Base-by-base conservation (phyloP, 2,113 vertebrate genomes). In the Equus przewalskii region DNA sequence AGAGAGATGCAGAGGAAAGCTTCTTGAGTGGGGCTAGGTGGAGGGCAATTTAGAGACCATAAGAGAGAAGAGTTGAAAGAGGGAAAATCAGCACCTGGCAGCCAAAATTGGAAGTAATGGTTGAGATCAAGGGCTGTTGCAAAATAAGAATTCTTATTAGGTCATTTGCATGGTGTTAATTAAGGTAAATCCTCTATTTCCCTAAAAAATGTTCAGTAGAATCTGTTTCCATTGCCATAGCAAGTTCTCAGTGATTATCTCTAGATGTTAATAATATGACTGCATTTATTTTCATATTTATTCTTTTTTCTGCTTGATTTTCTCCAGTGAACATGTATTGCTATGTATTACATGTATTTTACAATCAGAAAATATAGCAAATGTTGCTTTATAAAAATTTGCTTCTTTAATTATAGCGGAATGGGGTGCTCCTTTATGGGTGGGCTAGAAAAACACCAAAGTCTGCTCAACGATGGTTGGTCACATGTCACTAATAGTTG, bases 321-420 rank as follows among this genome's bases (percentile, higher is more conserved):
- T 88, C 44, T 69, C 21, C 36, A 73, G 11, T 49, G 67, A 83
- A 85, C 15, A 33, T 58, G 2, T 11, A 75, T 81, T 92, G 14
- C 36, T 41, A 41, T 41, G 36, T 41, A 54, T 54, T 54, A 54
- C 51, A 54, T 54, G 51, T 54, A 49, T 44, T 70, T 79, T 54
- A 33, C 41, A 54, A 67, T 80, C 30, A 96, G 58, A 91, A 96
- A 41, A 0, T 65, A 21, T n/a, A 46, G n/a, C 21, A 97, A 83
- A 49, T 41, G 1, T 64, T 46, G 11, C 75, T 83, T 91, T 58
- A 56, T 54, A 72, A 93, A 87, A 58, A 44, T 83, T 21, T 65
- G 2, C 28, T 54, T 92, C 58, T 46, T 85, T 83, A 30, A 85
- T 80, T 80, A 89, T 51, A 7, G 41, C 26, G 12, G 15, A 30